Base-by-base conservation (phyloP, 2,113 vertebrate genomes). In the Alectura lathami region DNA sequence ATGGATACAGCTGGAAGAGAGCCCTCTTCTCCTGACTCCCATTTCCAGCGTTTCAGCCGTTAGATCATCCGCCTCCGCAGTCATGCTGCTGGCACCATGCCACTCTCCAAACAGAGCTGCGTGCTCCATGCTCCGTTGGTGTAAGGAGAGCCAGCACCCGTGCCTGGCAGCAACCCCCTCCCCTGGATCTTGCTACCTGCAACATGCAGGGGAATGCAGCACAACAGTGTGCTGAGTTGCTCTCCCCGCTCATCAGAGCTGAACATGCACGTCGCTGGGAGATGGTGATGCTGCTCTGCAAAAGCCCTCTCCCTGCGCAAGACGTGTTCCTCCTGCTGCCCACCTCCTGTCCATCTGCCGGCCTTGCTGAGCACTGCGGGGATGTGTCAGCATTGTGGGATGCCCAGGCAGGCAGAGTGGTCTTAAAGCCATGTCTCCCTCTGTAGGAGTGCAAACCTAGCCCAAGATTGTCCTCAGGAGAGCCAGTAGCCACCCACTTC, bases 1-100 rank as follows among this genome's bases (percentile, higher is more conserved):
- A 40, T 3, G 6, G 82, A 42, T 91, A 40, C 78, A 91, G 91
- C 95, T 95, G 95, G 94, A 93, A 95, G 73, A 38, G 40, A 93
- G 94, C 91, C 91, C 94, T 94, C 3, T 2, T 56, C 87, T 93
- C 82, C 78, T 83, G 85, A 60, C 72, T 94, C 83, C 83, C 75
- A 3, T 74, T 77, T 21, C 75, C 85, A 86, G 75, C 0, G 0
- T 51, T 40, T 32, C 84, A 72, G 77, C 76, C 47, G 4, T 91
- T 22, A 59, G 91, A 83, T 95, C 91, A 74, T 27, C 82, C 47
- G 3, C 89, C 84, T 47, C 59, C 54, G 0, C 78, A 40, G 84
- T 14, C 64, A 6, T 4, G 68, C 89, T 83, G 21, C 8, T 96
- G 93, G 89, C 73, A 0, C 2, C 0, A 0, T 51, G 94, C 83